phyloP scores from a whole-genome alignment of 2,113 vertebrate species.

The Podarcis raffonei region DNA sequence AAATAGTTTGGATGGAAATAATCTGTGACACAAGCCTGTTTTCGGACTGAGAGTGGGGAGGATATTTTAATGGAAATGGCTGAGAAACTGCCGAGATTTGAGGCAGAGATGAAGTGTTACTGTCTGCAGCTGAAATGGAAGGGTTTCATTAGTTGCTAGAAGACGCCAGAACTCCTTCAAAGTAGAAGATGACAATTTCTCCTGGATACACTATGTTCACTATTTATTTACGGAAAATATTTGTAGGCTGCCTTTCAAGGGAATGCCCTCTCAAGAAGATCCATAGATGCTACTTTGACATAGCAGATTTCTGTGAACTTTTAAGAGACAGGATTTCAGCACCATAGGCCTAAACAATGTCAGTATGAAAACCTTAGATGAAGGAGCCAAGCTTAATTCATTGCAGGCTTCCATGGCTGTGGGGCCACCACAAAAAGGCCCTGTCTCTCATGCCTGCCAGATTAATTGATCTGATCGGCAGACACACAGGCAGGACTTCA shows the following conservation, averaged over 20 bases:
- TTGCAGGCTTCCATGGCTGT: background rate
- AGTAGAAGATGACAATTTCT: background rate
- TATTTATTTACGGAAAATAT: background rate
- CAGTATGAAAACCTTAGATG: no score
- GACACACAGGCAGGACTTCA: background rate
- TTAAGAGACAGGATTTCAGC: no score
- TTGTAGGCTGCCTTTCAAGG: background rate
- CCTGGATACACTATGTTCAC: background rate
- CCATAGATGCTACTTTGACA: background rate
- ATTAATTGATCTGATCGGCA: background rate
- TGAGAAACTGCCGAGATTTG: background rate
- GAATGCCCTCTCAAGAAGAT: background rate
- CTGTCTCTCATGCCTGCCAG: no score
- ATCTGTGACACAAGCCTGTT: background rate
- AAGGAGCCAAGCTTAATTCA: background rate
- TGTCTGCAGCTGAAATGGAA: background rate
- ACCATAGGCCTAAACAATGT: no score
- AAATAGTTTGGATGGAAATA: conserved; percentile 20
- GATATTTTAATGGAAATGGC: background rate
- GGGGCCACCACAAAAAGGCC: background rate
- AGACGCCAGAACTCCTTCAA: background rate
- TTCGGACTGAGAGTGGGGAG: background rate
- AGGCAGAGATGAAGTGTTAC: background rate
- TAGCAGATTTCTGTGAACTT: background rate
- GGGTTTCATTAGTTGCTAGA: background rate